These are phyloP conservation scores for Peromyscus leucopus DNA, from an alignment of 2,113 vertebrate species.

Conservation along the genomic window DNA sequence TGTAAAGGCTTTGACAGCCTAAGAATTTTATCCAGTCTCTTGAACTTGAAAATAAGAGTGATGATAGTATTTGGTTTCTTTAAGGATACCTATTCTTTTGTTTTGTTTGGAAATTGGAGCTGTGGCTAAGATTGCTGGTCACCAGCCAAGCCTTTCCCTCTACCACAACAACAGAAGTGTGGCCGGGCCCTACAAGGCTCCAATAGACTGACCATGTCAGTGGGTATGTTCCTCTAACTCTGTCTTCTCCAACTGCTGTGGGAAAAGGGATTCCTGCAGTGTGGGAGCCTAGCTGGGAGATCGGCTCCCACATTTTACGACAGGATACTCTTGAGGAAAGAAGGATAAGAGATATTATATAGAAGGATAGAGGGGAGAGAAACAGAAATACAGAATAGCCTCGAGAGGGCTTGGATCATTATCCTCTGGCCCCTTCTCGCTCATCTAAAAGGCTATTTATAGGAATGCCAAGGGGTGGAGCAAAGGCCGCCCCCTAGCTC, in stretches of 20 bases:
- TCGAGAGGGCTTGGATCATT: too few species aligned
- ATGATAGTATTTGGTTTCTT: neutral
- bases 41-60: conserved; percentile 6
- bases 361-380: too few species aligned
- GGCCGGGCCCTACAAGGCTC: neutral
- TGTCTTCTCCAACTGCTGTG: neutral
- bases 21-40: neutral
- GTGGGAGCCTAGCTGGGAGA: too few species aligned
- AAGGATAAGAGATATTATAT: too few species aligned
- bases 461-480: too few species aligned
- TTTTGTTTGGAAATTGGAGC: neutral
- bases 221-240: neutral
- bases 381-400: too few species aligned
- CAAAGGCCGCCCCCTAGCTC: too few species aligned
- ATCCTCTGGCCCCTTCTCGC: too few species aligned
- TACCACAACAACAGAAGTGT: neutral
- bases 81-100: neutral
- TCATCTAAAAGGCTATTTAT: too few species aligned
- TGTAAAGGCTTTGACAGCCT: neutral
- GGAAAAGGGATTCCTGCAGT: neutral
- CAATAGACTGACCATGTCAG: neutral
- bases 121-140: neutral
- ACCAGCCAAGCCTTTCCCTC: neutral
- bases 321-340: too few species aligned
- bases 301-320: too few species aligned